Conservation (phyloP, 2,113 vertebrate genomes). For the Ctenomys sociabilis region DNA sequence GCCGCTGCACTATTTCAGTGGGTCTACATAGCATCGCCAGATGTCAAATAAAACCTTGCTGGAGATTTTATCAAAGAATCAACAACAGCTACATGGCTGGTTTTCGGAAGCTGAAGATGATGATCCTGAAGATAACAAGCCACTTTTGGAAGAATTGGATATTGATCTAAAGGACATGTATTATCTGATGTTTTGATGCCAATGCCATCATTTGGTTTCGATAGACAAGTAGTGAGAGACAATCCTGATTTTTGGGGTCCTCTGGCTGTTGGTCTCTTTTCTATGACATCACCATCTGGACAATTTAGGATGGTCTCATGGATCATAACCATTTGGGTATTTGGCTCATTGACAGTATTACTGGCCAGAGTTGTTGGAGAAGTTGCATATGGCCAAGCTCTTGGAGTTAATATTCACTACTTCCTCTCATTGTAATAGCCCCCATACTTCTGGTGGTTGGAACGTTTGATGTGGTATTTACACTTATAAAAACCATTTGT, state of each 20-base stretch:
- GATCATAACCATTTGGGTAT: no score
- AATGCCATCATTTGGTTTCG: constrained; percentile 98
- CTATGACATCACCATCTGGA: constrained; percentile 97
- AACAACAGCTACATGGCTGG: constrained; percentile 97
- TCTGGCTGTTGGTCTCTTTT: constrained; percentile 96
- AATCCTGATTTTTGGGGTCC: constrained; percentile 99
- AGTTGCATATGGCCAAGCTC: no score
- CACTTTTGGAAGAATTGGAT: constrained; percentile 95
- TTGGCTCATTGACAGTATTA: no score
- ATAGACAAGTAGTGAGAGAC: constrained; percentile 97
- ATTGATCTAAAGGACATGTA: constrained; percentile 99
- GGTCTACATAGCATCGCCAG: constrained; percentile 94
- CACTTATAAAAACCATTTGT: no score
- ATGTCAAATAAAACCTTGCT: constrained; percentile 96
- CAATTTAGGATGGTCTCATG: constrained; percentile 92
- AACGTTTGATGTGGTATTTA: no score
- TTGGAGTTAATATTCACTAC: no score
- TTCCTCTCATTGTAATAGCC: no score
- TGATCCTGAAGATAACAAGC: constrained; percentile 95
- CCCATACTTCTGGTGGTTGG: no score
- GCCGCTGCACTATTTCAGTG: constrained; percentile 88
- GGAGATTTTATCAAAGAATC: constrained; percentile 92
- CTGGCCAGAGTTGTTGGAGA: no score
- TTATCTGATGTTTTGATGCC: constrained; percentile 99
- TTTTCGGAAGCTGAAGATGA: constrained; percentile 98